Conservation (phyloP, 2,888 invertebrate genomes). For the Rhagonycha fulva region DNA sequence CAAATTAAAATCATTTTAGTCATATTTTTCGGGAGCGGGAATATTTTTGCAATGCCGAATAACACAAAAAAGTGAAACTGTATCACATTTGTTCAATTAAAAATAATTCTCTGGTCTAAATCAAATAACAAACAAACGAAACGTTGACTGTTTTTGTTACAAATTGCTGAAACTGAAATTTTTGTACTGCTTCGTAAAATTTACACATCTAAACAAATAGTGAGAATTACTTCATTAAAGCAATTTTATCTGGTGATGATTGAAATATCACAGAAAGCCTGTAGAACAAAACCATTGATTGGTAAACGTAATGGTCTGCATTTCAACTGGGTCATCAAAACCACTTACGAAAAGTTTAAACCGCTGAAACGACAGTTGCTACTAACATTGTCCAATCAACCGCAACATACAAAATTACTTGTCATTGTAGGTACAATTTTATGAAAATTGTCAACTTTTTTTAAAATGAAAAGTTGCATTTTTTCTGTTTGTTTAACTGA, state of each 20-base stretch:
- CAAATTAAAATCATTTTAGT: not conserved
- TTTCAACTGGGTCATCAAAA: constrained; percentile 28
- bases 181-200: not conserved
- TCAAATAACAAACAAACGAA: not conserved
- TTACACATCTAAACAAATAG: constrained; percentile 14
- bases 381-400: constrained; percentile 30
- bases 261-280: constrained; percentile 26
- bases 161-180: not conserved
- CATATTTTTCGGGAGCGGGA: not conserved
- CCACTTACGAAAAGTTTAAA: constrained; percentile 34
- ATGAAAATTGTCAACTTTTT: not conserved
- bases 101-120: not conserved
- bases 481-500: too few relatives aligned
- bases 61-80: not conserved
- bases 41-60: not conserved
- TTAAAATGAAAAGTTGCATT: too few relatives aligned
- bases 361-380: constrained; percentile 33
- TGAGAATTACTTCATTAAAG: constrained; percentile 21
- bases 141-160: not conserved
- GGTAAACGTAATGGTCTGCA: constrained; percentile 20
- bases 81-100: not conserved
- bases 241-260: constrained; percentile 20
- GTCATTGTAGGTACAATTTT: not conserved
- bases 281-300: constrained; percentile 32
- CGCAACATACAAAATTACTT: constrained; percentile 35